Conservation (phyloP, 2,888 invertebrate genomes). For the Oligia fasciuncula region DNA sequence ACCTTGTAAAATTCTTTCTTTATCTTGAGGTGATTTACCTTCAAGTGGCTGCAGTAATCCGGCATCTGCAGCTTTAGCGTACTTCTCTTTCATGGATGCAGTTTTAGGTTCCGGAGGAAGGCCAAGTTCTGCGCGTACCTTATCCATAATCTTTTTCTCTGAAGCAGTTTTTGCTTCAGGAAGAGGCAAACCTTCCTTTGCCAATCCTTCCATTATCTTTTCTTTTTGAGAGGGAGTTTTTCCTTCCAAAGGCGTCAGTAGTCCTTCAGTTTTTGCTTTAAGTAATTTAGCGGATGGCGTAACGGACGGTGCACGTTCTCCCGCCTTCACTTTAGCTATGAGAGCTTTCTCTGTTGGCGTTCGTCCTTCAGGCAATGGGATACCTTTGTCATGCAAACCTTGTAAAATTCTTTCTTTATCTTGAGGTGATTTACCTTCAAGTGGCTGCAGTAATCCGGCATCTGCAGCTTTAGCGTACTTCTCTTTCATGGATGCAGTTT, state of each 20-base stretch:
- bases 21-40: conserved; percentile 19
- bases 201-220: conserved; percentile 2
- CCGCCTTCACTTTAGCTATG: background rate
- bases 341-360: conserved; percentile 18
- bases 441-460: background rate
- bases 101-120: too few species aligned
- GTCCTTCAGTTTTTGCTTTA: background rate
- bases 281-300: too few species aligned
- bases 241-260: background rate
- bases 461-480: background rate
- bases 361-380: conserved; percentile 26
- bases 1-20: too few species aligned
- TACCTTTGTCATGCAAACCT: conserved; percentile 2
- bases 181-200: background rate
- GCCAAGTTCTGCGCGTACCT: too few species aligned
- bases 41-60: conserved; percentile 14
- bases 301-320: background rate
- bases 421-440: conserved; percentile 6
- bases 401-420: conserved; percentile 22
- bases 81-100: background rate
- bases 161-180: background rate
- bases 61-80: conserved; percentile 10
- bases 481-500: background rate
- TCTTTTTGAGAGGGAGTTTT: background rate
- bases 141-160: too few species aligned